These are phyloP conservation scores for Ascaphus truei DNA, from an alignment of 2,113 vertebrate genomes.

Conservation along the genomic window DNA sequence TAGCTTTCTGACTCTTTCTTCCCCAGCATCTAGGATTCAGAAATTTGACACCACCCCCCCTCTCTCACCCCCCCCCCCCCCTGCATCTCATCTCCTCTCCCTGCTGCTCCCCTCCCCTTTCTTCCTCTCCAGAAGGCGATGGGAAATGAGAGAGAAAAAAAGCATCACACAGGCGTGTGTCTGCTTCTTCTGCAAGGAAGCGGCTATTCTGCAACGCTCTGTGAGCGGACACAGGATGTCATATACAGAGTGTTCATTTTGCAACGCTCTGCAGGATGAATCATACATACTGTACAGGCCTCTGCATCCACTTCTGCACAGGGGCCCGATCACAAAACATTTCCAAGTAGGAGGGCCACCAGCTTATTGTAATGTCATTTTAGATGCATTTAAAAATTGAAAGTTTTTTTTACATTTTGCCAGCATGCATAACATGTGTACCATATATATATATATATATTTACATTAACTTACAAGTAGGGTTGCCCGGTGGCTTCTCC, in stretches of 20 bases:
- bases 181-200: background rate
- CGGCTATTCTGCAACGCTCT: background rate
- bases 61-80: background rate
- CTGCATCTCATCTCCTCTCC: background rate
- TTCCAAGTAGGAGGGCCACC: too few species aligned
- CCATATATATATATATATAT: too few species aligned
- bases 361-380: too few species aligned
- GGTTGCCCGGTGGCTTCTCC: too few species aligned
- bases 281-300: too few species aligned
- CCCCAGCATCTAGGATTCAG: background rate
- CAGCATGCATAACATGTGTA: too few species aligned
- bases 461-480: too few species aligned
- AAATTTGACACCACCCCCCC: background rate
- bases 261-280: too few species aligned
- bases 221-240: background rate
- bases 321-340: too few species aligned
- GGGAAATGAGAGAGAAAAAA: constrained; percentile 11
- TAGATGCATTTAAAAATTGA: too few species aligned
- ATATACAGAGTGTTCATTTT: background rate
- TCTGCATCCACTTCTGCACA: too few species aligned
- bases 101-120: background rate
- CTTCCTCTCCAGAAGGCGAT: constrained; percentile 1
- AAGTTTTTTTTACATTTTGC: too few species aligned
- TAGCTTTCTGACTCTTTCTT: background rate
- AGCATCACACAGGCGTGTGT: background rate